Base-by-base conservation (phyloP, 2,113 vertebrate species). In the Terrapene triunguis region DNA sequence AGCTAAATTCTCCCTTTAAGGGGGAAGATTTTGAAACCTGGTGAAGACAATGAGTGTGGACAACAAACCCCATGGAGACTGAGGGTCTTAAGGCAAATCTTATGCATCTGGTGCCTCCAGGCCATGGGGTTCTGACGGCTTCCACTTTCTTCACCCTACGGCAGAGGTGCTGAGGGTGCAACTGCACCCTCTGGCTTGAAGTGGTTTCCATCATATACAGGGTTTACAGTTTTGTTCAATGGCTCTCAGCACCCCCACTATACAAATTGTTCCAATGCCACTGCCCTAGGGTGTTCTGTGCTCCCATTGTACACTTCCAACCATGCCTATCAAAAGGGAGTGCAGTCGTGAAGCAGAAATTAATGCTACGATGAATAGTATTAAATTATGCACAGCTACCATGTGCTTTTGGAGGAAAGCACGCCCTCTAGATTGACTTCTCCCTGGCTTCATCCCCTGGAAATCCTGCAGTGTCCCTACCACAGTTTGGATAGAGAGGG, bases 301-400 rank as follows among this genome's bases (percentile, higher is more conserved):
- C 55, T 89, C 14, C 1, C 0, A 87, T 59, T 80, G 1, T 0
- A 21, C 53, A 50, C 42, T 89, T 88, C 78, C 53, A 95, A 53
- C 47, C 74, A 27, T 85, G 42, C n/a, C 35, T 94, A 82, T 55
- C 50, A 74, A 57, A 83, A 91, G n/a, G 9, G 90, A 95, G 85
- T 42, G 27, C n/a, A 91, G 19, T 29, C 38, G 16, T 16, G 50
- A 87, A 14, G 32, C 54, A 95, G 54, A 96, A 96, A 90, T 91
- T 95, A 89, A 93, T 76, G 82, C 44, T 47, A 21, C 22, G 87
- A n/a, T 79, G 59, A 89, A 48, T 87, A 89, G 87, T 6, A 85
- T 55, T 25, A 55, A 54, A 90, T 90, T 82, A 50, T 65, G 88
- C 14, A 85, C 57, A 94, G 80, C 89, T 74, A 38, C 21, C 44